These are phyloP conservation scores for Brachionichthys hirsutus DNA, from an alignment of 2,113 vertebrate species.

Conservation along the genomic window DNA sequence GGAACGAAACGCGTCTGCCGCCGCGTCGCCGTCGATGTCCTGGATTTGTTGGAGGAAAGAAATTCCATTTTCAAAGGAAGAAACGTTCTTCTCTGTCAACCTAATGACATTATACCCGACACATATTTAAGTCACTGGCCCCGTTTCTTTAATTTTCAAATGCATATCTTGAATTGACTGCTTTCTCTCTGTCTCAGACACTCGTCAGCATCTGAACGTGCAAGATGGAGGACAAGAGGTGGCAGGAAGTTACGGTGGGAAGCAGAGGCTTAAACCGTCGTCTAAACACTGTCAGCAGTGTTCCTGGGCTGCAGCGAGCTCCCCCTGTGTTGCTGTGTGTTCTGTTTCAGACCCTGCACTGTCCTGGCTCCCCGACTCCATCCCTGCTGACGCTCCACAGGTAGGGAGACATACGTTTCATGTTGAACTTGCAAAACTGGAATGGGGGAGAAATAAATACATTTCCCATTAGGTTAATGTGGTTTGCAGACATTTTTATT, in stretches of 20 bases:
- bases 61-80: conserved; percentile 30
- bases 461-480: conserved; percentile 3
- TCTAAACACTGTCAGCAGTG: conserved; percentile 69
- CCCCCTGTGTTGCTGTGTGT: conserved; percentile 45
- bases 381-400: conserved; percentile 13
- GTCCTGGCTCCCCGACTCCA: conserved; percentile 21
- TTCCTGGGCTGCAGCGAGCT: conserved; percentile 47
- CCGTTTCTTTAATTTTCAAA: no score
- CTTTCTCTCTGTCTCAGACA: conserved; percentile 10
- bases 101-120: conserved; percentile 9
- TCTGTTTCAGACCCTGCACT: conserved; percentile 58
- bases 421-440: conserved; percentile 6
- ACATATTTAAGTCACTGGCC: conserved; percentile 2
- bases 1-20: conserved; percentile 30
- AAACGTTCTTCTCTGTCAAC: conserved; percentile 10
- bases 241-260: conserved; percentile 58
- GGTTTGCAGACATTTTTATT: neutral
- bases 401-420: neutral
- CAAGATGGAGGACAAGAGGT: conserved; percentile 25
- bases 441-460: no score
- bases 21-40: conserved; percentile 27
- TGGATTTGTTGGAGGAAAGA: conserved; percentile 19
- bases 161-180: conserved; percentile 12
- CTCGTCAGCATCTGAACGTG: conserved; percentile 18
- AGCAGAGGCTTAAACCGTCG: conserved; percentile 56